Percentiles rank a stretch among this genome's conserved stretches.
Evolutionary conservation across 1,140 invertebrate species (phyloP).

Genomic region (Drosophila virilis): DNA sequence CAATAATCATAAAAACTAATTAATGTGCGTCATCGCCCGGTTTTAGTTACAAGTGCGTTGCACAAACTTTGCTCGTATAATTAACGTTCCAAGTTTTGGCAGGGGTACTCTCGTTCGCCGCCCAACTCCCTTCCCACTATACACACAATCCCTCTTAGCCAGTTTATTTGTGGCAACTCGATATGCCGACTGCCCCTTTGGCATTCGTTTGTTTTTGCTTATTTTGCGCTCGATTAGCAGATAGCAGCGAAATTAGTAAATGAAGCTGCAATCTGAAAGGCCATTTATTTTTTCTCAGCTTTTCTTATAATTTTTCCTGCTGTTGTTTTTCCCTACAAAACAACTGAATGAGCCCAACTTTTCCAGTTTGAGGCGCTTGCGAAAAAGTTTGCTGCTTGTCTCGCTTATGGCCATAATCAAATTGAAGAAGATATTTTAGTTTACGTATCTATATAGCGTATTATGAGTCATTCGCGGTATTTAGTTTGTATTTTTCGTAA

Average conservation of each 20-base stretch:
- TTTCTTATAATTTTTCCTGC: conserved; percentile 3
- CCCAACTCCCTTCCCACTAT: not conserved
- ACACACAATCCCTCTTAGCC: not conserved
- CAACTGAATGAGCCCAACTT: conserved; percentile 20
- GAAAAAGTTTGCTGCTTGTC: conserved; percentile 34
- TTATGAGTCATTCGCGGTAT: conserved; percentile 55
- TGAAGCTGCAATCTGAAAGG: conserved; percentile 79
- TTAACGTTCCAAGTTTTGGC: conserved; percentile 68
- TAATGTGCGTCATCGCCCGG: conserved; percentile 73
- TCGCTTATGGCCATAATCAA: conserved; percentile 74
- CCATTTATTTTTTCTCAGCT: conserved; percentile 66
- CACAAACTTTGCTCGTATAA: conserved; percentile 71
- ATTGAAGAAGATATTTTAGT: conserved; percentile 55
- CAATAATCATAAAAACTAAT: conserved; percentile 83
- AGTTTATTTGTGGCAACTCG: conserved; percentile 45
- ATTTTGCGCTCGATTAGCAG: conserved; percentile 82
- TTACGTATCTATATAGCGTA: conserved; percentile 5
- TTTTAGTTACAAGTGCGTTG: conserved; percentile 75
- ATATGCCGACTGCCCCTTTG: conserved; percentile 38
- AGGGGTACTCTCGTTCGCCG: not conserved
- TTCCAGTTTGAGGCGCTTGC: not conserved
- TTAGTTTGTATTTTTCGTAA: not conserved
- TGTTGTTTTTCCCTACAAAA: conserved; percentile 12
- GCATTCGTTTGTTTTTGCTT: conserved; percentile 70
- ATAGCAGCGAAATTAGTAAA: conserved; percentile 80